A percentile compares a stretch with the other conserved stretches of the same genome.
phyloP scores from a whole-genome alignment of 1,140 invertebrate genomes.

The Nilaparvata lugens region DNA sequence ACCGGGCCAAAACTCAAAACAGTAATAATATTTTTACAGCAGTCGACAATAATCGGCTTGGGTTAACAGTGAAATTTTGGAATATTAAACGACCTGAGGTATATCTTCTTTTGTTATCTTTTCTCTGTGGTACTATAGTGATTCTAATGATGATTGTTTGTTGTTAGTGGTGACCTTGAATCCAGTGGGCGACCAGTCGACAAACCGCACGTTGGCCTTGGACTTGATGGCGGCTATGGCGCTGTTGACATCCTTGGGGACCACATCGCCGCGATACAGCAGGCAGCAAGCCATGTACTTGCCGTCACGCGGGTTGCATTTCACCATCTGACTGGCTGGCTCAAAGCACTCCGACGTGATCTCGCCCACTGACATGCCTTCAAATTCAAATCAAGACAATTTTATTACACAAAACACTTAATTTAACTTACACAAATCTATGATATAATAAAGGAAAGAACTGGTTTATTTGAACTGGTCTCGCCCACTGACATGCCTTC shows the following conservation, averaged over 20 bases:
- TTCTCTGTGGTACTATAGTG: no score
- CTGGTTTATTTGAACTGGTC: no score
- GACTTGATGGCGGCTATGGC: constrained; percentile 80
- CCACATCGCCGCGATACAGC: constrained; percentile 52
- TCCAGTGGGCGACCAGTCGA: constrained; percentile 61
- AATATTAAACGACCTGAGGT: no score
- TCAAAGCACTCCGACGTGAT: constrained; percentile 42
- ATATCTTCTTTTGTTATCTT: no score
- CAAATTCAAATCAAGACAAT: no score
- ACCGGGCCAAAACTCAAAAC: no score
- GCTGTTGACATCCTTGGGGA: constrained; percentile 71
- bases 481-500: constrained; percentile 34
- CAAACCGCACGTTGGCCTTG: constrained; percentile 75
- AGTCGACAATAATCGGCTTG: no score
- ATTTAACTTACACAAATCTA: no score
- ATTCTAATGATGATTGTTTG: constrained; percentile 33
- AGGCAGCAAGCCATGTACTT: constrained; percentile 55
- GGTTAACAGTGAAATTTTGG: no score
- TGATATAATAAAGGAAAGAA: no score
- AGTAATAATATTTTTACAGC: no score
- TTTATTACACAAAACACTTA: no score
- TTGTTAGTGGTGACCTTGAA: constrained; percentile 65
- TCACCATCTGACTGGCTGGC: constrained; percentile 46
- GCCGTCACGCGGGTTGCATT: constrained; percentile 49
- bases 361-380: constrained; percentile 34